Evolutionary conservation across 2,888 invertebrate genomes (phyloP).

Genomic region (Julus scanicus): DNA sequence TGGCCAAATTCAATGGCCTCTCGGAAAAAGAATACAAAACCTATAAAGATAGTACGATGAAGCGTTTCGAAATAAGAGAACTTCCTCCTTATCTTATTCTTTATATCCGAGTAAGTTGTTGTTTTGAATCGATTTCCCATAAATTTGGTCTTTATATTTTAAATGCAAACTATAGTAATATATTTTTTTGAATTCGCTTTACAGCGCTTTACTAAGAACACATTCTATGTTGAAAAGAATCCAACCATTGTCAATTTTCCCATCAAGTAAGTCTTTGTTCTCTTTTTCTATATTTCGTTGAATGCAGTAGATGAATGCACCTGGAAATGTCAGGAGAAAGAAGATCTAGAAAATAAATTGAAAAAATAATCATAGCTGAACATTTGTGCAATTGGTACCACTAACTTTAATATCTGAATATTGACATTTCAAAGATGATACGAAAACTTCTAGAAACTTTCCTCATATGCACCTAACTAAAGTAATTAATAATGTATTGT

Average conservation of each 20-base stretch:
- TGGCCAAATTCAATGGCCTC: constrained; percentile 96
- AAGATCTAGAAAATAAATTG: too few relatives aligned
- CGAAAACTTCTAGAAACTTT: too few relatives aligned
- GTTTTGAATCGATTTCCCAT: not conserved
- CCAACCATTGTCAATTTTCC: constrained; percentile 99
- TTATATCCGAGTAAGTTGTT: constrained; percentile 82
- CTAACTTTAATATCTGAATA: too few relatives aligned
- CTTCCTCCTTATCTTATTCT: constrained; percentile 95
- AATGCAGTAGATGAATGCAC: constrained; percentile 59
- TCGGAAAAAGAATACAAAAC: constrained; percentile 98
- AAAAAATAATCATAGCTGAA: too few relatives aligned
- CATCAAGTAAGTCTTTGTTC: constrained; percentile 83
- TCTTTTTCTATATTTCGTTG: not conserved
- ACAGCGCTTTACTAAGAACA: constrained; percentile 95
- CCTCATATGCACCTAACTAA: too few relatives aligned
- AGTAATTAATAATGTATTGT: too few relatives aligned
- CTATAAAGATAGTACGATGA: constrained; percentile 98
- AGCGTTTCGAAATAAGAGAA: constrained; percentile 93
- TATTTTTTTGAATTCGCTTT: too few relatives aligned
- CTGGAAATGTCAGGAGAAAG: constrained; percentile 56
- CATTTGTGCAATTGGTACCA: too few relatives aligned
- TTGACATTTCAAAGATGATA: too few relatives aligned
- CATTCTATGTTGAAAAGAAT: constrained; percentile 99
- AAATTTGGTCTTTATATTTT: not conserved
- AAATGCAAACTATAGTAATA: too few relatives aligned